These are phyloP conservation scores for Heteronetta atricapilla DNA, from an alignment of 2,113 vertebrate species.

Conservation along the genomic window DNA sequence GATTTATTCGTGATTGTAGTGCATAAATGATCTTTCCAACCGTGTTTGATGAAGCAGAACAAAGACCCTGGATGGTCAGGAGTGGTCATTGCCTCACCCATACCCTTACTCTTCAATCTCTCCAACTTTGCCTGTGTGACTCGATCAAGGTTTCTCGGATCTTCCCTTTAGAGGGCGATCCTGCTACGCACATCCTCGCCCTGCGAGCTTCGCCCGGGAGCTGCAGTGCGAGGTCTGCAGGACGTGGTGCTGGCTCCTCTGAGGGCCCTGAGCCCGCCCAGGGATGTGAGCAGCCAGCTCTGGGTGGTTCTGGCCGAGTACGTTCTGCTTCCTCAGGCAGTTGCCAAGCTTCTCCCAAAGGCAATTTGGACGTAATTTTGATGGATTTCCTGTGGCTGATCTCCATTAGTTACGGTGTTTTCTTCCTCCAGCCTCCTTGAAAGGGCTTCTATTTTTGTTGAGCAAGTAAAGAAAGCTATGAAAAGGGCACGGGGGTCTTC, in stretches of 20 bases:
- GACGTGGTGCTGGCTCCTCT: background rate
- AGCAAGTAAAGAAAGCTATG: background rate
- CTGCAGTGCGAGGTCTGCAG: background rate
- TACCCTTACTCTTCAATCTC: background rate
- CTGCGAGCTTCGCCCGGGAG: rapidly evolving
- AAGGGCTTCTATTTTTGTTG: background rate
- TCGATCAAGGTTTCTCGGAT: background rate
- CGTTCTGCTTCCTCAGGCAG: background rate
- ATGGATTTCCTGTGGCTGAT: background rate
- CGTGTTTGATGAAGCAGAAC: background rate
- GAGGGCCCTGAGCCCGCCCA: background rate
- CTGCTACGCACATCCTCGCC: background rate
- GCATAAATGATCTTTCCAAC: background rate
- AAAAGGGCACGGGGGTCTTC: background rate
- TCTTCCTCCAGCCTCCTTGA: background rate
- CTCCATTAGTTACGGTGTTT: background rate
- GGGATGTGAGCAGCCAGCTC: background rate
- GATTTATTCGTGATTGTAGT: background rate
- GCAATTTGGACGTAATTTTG: background rate
- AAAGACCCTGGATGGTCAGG: background rate
- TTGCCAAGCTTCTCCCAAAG: background rate
- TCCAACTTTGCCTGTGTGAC: background rate
- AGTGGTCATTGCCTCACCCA: rapidly evolving
- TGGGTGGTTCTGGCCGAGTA: background rate
- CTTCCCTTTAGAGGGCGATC: conserved; percentile 62